Percentiles rank a stretch among this genome's conserved stretches.
Evolutionary conservation across 2,113 vertebrate species (phyloP).

Genomic region (Oncorhynchus masou): DNA sequence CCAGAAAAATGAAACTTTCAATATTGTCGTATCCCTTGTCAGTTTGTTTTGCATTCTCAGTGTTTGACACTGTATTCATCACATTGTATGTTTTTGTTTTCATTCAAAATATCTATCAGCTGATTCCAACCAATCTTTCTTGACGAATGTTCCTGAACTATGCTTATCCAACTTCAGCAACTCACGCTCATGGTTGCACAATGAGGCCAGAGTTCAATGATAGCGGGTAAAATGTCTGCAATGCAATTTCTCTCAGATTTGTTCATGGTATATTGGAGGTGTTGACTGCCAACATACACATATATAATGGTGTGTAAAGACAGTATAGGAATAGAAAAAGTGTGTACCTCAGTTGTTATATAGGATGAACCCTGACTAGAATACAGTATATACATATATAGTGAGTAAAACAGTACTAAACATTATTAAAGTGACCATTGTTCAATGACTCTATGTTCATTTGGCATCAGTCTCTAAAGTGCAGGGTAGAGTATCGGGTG

Average conservation of each 20-base stretch:
- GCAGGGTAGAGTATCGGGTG: no score
- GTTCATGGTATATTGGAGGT: no score
- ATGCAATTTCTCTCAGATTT: background rate
- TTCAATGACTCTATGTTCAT: no score
- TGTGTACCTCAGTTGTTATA: no score
- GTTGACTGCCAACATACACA: no score
- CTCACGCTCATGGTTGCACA: background rate
- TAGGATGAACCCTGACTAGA: no score
- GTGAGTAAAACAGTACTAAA: no score
- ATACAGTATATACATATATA: no score
- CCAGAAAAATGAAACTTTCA: background rate
- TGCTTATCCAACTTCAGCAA: background rate
- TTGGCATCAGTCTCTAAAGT: no score
- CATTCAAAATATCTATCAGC: background rate
- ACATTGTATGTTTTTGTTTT: background rate
- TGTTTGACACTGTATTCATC: background rate
- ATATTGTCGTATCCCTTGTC: background rate
- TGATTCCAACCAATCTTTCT: background rate
- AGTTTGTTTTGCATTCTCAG: background rate
- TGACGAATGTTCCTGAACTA: background rate
- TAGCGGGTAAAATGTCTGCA: background rate
- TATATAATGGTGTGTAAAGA: no score
- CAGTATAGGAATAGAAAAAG: no score
- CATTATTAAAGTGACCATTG: no score
- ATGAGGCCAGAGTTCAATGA: background rate